Conservation (phyloP, 2,888 invertebrate species). For the Diarsia mendica region DNA sequence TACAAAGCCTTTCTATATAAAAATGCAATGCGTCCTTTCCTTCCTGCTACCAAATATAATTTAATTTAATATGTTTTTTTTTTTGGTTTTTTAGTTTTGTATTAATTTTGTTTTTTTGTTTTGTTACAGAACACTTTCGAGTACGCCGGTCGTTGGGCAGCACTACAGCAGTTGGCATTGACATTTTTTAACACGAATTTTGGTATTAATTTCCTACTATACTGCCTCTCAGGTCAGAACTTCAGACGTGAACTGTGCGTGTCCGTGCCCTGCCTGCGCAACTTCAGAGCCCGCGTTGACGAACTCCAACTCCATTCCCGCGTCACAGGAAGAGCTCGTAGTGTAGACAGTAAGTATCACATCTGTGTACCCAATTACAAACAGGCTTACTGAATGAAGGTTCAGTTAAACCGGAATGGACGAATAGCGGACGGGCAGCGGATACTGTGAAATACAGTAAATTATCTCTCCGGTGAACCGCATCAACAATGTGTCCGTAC, state of each 20-base stretch:
- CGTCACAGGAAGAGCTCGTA: constrained; percentile 69
- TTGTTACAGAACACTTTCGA: constrained; percentile 71
- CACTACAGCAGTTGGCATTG: constrained; percentile 92
- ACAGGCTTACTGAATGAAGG: neutral
- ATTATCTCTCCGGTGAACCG: neutral
- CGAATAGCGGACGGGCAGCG: neutral
- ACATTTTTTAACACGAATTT: constrained; percentile 95
- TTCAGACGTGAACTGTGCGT: constrained; percentile 90
- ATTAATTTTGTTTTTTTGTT: neutral
- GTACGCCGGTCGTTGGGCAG: constrained; percentile 85
- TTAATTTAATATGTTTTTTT: neutral
- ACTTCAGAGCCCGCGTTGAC: constrained; percentile 38
- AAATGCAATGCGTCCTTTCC: neutral
- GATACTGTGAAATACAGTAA: neutral
- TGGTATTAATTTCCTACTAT: constrained; percentile 95
- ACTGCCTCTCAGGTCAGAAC: constrained; percentile 95
- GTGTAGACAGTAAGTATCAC: constrained; percentile 77
- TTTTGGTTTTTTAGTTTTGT: neutral
- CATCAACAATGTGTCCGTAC: neutral
- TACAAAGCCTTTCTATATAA: no score
- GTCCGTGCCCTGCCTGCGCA: constrained; percentile 71
- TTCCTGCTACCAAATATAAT: neutral
- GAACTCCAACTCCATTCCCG: constrained; percentile 55
- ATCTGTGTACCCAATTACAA: neutral
- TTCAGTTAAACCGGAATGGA: neutral